Evolutionary conservation across 2,888 invertebrate species (phyloP), one percentile per base, ranked within the genome.

Genomic region (Automeris io): DNA sequence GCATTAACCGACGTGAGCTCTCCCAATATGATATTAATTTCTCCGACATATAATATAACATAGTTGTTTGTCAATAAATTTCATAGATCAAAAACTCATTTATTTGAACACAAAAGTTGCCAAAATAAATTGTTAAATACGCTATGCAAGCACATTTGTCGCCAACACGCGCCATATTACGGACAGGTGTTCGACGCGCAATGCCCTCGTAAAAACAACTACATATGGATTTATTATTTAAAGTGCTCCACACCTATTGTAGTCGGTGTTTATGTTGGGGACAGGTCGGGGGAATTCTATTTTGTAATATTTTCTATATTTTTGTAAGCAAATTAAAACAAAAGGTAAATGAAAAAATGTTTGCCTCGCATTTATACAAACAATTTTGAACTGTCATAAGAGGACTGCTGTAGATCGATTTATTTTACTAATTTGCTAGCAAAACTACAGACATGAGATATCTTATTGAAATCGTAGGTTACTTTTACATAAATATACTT

Each of bases 131-230:
- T 35, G 33, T 40, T 36, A 37, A 33, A 43, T 35, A 37, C 32
- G 24, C 25, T 40, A 37, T 39, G 40, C 37, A 40, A 40, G 40
- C 23, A 37, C 23, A 40, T 35, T 42, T 23, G 21, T 13, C 29
- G 16, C 5, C 16, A 29, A 29, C 42, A 37, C 26, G 29, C 26
- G 19, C 18, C 22, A 26, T 64, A 70, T 69, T 66, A 66, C 55
- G 50, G 66, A 64, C 78, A 79, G 78, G 76, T 78, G 79, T 67
- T 70, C 62, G 46, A 48, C 49, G 57, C 63, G 51, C 64, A 58
- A 65, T 59, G 64, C 47, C 70, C 72, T 76, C 79, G 73, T 82
- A 80, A 81, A 75, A 79, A 76, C 69, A 67, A 70, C 74, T 69
- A 63, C 57, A 67, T 63, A 62, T 67, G 61, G 66, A 73, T 75